These are phyloP conservation scores for Drosophila persimilis DNA, from an alignment of 1,140 invertebrate genomes.

Conservation along the genomic window DNA sequence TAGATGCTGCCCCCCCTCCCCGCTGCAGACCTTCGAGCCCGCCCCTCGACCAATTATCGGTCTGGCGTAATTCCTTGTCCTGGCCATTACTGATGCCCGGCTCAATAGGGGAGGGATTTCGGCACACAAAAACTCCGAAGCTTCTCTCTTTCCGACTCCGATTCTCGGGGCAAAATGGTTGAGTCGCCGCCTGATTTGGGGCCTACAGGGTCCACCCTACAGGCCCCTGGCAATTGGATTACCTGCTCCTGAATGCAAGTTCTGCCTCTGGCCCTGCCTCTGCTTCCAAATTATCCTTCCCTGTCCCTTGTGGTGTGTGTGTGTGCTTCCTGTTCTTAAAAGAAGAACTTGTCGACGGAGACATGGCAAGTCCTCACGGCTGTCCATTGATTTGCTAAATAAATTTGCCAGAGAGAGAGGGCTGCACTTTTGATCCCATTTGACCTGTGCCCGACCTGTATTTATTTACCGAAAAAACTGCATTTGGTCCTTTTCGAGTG, in stretches of 20 bases:
- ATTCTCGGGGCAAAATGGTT: constrained; percentile 31
- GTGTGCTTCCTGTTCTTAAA: constrained; percentile 17
- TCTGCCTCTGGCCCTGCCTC: constrained; percentile 1
- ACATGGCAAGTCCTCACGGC: constrained; percentile 37
- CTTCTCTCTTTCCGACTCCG: no score
- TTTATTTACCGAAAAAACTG: constrained; percentile 62
- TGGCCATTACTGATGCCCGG: neutral
- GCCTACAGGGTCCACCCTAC: neutral
- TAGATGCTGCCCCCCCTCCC: neutral
- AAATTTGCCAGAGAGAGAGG: constrained; percentile 38
- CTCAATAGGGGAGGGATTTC: neutral
- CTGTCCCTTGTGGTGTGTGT: constrained; percentile 4
- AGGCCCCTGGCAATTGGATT: constrained; percentile 50
- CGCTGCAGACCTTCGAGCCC: no score
- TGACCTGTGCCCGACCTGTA: constrained; percentile 23
- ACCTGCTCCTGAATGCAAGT: constrained; percentile 7
- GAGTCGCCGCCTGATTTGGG: constrained; percentile 19
- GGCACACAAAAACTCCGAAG: neutral
- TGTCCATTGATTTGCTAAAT: constrained; percentile 64
- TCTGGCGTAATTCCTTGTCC: constrained; percentile 1
- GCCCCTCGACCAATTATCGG: no score
- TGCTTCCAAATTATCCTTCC: constrained; percentile 33
- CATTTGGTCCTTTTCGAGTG: constrained; percentile 45
- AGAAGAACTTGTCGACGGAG: constrained; percentile 35
- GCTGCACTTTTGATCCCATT: constrained; percentile 58